phyloP scores from a whole-genome alignment of 2,797 vertebrate species.

The Enteromius radiatus region DNA sequence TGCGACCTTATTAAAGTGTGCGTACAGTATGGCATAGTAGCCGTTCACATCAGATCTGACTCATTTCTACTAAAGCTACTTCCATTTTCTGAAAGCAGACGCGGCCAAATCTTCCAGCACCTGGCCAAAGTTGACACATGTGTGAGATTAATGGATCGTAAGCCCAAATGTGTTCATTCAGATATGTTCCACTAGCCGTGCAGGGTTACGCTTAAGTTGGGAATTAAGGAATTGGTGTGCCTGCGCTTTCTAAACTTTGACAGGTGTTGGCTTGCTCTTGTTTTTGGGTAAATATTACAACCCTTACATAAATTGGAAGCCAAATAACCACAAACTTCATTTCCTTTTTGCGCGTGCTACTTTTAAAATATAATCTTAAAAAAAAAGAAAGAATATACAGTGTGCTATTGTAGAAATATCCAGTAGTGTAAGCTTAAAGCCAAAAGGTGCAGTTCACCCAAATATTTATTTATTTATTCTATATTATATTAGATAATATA shows the following conservation, averaged over 20 bases:
- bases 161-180: neutral
- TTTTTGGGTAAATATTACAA: slow-evolving; percentile 33
- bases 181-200: slow-evolving; percentile 5
- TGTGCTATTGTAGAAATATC: neutral
- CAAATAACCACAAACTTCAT: slow-evolving; percentile 4
- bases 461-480: too few species aligned
- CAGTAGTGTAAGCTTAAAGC: neutral
- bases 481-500: too few species aligned
- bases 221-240: slow-evolving; percentile 26
- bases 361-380: neutral
- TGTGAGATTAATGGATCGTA: slow-evolving; percentile 49
- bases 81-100: slow-evolving; percentile 47
- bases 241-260: slow-evolving; percentile 17
- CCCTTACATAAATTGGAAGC: slow-evolving; percentile 17
- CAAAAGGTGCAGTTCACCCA: neutral
- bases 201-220: slow-evolving; percentile 8
- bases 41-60: slow-evolving; percentile 46
- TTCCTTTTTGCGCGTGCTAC: neutral
- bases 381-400: neutral
- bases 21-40: slow-evolving; percentile 7
- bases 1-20: slow-evolving; percentile 17
- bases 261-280: slow-evolving; percentile 18
- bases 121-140: slow-evolving; percentile 53
- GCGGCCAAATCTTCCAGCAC: slow-evolving; percentile 33
- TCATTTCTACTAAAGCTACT: slow-evolving; percentile 46